These are phyloP conservation scores for Phoenicopterus ruber DNA, from an alignment of 2,113 vertebrate genomes.

Conservation along the genomic window DNA sequence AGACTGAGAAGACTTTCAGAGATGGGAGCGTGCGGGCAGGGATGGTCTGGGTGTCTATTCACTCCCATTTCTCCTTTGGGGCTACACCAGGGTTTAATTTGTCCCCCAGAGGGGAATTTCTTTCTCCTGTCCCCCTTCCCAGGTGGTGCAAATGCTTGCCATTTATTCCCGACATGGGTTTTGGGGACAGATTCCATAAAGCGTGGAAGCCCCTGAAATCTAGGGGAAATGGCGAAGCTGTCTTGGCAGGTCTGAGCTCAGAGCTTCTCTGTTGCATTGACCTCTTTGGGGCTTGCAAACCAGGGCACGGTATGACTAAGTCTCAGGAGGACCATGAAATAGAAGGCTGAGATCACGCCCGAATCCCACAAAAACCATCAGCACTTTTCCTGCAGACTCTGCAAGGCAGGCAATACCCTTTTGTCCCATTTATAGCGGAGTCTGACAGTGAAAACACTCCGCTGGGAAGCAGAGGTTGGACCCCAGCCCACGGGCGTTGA, in stretches of 20 bases:
- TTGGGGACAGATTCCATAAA: background rate
- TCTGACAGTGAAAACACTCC: background rate
- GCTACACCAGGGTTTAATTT: background rate
- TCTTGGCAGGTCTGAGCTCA: background rate
- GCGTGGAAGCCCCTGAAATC: background rate
- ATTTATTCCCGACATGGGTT: background rate
- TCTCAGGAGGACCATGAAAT: background rate
- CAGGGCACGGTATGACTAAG: background rate
- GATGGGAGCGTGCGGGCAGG: fast-evolving
- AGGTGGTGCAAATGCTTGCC: background rate
- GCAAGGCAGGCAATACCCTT: background rate
- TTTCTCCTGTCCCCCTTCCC: background rate
- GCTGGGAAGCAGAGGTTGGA: background rate
- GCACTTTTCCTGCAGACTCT: background rate
- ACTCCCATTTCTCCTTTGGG: background rate
- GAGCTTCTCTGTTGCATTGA: background rate
- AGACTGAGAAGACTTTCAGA: background rate
- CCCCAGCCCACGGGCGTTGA: background rate
- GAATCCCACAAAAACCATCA: background rate
- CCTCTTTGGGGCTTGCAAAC: background rate
- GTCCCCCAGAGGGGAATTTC: background rate
- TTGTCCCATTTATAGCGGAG: background rate
- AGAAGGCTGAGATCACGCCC: background rate
- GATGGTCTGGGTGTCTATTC: background rate
- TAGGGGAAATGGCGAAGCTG: background rate